A percentile compares a stretch with the other conserved stretches of the same genome.
Evolutionary conservation across 2,888 invertebrate species (phyloP).

Genomic region (Morinoia aosen): DNA sequence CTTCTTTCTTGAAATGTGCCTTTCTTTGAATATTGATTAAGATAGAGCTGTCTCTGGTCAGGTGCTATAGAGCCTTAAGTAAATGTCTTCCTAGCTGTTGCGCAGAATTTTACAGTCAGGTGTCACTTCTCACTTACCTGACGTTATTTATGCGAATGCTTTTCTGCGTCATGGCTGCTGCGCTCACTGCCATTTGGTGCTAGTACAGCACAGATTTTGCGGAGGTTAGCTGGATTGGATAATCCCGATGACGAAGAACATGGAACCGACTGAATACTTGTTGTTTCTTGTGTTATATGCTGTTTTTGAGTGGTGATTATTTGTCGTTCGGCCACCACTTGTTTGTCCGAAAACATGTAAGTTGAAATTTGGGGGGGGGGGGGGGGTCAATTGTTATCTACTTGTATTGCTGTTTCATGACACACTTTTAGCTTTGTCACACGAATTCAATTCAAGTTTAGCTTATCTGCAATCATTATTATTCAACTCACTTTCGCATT

Average conservation of each 20-base stretch:
- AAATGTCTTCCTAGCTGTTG: background rate
- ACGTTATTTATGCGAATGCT: background rate
- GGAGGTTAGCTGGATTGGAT: background rate
- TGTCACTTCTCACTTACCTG: background rate
- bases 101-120: background rate
- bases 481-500: background rate
- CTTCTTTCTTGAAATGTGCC: background rate
- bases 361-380: too few species aligned
- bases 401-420: background rate
- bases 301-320: background rate
- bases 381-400: background rate
- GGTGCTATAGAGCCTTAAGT: background rate
- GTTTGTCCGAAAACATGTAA: background rate
- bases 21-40: conserved; percentile 4
- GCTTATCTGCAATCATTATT: background rate
- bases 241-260: background rate
- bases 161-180: background rate
- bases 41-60: background rate
- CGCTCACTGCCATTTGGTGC: too few species aligned
- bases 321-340: background rate
- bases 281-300: background rate
- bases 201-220: too few species aligned
- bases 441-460: background rate
- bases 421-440: background rate
- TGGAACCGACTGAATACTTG: background rate